Evolutionary conservation across 2,113 vertebrate genomes (phyloP), one percentile per base, ranked within the genome.

Genomic region (Tylochromis polylepis): DNA sequence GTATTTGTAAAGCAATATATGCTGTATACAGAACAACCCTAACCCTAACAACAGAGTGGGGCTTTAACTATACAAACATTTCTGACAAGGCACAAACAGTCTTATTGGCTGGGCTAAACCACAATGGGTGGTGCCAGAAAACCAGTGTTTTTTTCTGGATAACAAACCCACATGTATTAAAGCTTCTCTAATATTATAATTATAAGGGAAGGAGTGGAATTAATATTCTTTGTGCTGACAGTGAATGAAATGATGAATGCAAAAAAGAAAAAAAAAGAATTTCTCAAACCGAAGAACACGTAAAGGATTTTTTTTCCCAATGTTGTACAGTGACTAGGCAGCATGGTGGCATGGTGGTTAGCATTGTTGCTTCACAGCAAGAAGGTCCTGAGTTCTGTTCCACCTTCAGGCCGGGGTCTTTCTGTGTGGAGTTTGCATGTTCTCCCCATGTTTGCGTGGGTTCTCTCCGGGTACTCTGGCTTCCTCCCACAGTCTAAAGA

Each of bases 131-230:
- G 77, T 14, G 70, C 81, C 29, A 55, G 57, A 60, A 49, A 88
- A 88, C 81, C 62, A 27, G 72, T 79, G 29, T 85, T 51, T 88
- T 88, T 75, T 84, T 85, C 67, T 93, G 83, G 79, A 81, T 79
- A 58, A 82, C 82, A 79, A 81, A 65, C 49, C 49, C 86, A 75
- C 51, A 84, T 85, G 59, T 77, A 81, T 80, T 79, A 81, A 79
- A 88, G 70, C 65, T 57, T 78, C 83, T 60, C 82, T 90, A 86
- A 92, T 85, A 58, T 83, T 86, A 79, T 92, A 92, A 93, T 94
- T 91, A 92, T 38, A 89, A 29, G 78, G 79, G 60, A 78, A 56
- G 70, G 75, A 49, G 53, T 65, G 77, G 82, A 89, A 78, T 34
- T 70, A 22, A 85, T 83, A 60, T 82, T 81, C 70, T 90, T 89